These are phyloP conservation scores for Corythornis madagascariensis DNA, from an alignment of 2,113 vertebrate species.

Conservation along the genomic window DNA sequence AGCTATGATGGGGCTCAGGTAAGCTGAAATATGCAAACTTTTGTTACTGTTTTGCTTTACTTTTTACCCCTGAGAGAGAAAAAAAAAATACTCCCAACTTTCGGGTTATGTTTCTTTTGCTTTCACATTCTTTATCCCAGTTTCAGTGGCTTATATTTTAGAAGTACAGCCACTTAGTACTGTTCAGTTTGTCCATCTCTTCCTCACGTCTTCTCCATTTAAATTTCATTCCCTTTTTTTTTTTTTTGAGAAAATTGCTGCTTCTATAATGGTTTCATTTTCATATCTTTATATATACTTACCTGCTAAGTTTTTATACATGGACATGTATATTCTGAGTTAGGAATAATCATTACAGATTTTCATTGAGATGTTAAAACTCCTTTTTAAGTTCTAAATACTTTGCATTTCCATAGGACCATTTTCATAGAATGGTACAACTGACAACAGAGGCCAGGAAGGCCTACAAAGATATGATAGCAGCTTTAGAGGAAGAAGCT, in stretches of 20 bases:
- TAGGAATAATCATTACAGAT: not conserved
- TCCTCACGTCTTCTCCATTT: not conserved
- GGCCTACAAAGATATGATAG: constrained; percentile 89
- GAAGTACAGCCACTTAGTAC: not conserved
- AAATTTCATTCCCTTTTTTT: not conserved
- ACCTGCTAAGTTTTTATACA: not conserved
- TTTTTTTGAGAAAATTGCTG: not conserved
- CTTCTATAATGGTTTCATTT: not conserved
- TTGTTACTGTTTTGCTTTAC: not conserved
- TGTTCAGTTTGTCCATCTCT: not conserved
- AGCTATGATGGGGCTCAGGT: constrained; percentile 98
- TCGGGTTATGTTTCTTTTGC: not conserved
- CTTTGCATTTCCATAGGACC: constrained; percentile 75
- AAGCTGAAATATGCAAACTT: not conserved
- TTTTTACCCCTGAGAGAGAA: not conserved
- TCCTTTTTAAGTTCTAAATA: not conserved
- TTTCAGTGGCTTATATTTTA: not conserved
- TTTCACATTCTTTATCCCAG: not conserved
- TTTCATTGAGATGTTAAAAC: not conserved
- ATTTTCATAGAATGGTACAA: constrained; percentile 95
- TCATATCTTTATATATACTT: not conserved
- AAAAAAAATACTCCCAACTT: not conserved
- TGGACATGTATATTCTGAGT: not conserved
- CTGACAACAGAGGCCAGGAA: constrained; percentile 88
- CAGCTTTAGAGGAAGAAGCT: constrained; percentile 70